Percentiles rank a stretch among this genome's conserved stretches.
These are phyloP conservation scores for Micronycteris hirsuta DNA, from an alignment of 2,113 vertebrate genomes.

Conservation along the genomic window DNA sequence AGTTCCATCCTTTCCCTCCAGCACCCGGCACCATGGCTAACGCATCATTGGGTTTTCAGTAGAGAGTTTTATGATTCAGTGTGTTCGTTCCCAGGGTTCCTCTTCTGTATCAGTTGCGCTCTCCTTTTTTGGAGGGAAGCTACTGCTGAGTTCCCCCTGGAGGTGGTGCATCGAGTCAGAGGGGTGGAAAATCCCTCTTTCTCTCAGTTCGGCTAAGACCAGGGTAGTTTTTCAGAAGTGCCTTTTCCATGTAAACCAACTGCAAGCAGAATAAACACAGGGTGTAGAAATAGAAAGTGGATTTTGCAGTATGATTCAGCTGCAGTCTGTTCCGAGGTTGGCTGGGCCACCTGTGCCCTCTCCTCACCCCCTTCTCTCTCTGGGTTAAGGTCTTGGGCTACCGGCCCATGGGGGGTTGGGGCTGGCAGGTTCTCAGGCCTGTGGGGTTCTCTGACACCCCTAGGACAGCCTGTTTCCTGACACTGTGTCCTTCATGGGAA, in stretches of 20 bases:
- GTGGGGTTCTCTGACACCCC: not conserved
- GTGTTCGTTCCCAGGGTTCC: not conserved
- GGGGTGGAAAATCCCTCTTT: not conserved
- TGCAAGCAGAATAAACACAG: not conserved
- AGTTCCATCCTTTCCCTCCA: not conserved
- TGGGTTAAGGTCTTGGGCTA: not conserved
- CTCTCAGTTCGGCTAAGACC: not conserved
- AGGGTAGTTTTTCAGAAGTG: not conserved
- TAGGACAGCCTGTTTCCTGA: not conserved
- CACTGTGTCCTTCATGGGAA: not conserved
- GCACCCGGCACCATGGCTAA: accelerated
- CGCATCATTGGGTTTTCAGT: not conserved
- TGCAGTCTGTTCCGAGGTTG: too few relatives aligned
- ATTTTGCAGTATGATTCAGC: not conserved
- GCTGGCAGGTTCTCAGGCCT: not conserved
- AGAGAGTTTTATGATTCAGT: not conserved
- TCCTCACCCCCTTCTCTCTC: not conserved
- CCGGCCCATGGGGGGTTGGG: not conserved
- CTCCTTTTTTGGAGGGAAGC: not conserved
- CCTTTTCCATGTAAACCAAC: not conserved
- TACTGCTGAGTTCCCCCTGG: not conserved
- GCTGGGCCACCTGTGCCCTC: not conserved
- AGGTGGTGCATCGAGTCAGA: not conserved
- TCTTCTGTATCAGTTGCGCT: not conserved
- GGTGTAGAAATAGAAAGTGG: not conserved